These are phyloP conservation scores for Odontamblyopus rebecca DNA, from an alignment of 2,797 vertebrate genomes.

Conservation along the genomic window DNA sequence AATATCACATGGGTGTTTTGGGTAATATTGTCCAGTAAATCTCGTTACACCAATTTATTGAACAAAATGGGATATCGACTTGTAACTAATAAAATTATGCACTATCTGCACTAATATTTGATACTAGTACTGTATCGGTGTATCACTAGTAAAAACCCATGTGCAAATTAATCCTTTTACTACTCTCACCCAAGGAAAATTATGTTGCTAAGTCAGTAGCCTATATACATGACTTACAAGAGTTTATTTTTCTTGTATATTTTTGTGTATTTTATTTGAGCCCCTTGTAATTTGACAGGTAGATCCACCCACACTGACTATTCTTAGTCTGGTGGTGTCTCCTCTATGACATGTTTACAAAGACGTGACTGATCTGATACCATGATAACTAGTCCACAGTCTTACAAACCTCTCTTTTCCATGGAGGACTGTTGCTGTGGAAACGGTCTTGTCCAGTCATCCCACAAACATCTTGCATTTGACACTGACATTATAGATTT, in stretches of 20 bases:
- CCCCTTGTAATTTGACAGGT: slow-evolving; percentile 11
- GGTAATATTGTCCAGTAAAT: too few species aligned
- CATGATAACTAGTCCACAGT: slow-evolving; percentile 9
- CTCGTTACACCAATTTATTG: too few species aligned
- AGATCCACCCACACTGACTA: slow-evolving; percentile 19
- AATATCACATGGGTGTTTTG: too few species aligned
- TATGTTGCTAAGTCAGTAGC: not conserved
- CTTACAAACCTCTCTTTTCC: not conserved
- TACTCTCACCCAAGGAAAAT: not conserved
- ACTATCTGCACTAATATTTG: too few species aligned
- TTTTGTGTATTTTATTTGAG: not conserved
- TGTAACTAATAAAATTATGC: too few species aligned
- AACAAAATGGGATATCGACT: too few species aligned
- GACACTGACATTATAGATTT: too few species aligned
- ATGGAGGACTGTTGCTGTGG: slow-evolving; percentile 6
- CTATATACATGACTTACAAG: not conserved
- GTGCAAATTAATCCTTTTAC: not conserved
- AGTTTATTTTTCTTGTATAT: not conserved
- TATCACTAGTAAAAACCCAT: not conserved
- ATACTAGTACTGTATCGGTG: too few species aligned
- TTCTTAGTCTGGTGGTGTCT: slow-evolving; percentile 4
- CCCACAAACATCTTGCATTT: not conserved
- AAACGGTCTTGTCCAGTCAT: not conserved
- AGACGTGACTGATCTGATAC: slow-evolving; percentile 15
- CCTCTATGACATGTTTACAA: not conserved